Percentiles rank a stretch among this genome's conserved stretches.
Conservation (phyloP, 2,888 invertebrate species). For the Caenorhabditis parvicauda region DNA sequence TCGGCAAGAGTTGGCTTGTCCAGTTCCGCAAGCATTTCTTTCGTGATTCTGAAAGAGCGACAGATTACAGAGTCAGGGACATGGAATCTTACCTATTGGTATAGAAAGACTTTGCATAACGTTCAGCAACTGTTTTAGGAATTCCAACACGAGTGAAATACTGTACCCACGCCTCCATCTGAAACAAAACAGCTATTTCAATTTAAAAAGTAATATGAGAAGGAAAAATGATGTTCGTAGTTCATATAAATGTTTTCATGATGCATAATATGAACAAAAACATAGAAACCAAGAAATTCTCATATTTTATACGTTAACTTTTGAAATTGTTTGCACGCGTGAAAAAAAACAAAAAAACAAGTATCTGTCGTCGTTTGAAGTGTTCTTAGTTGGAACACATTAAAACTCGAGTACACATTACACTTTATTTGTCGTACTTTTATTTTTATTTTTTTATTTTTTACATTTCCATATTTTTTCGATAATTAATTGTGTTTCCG, state of each 20-base stretch:
- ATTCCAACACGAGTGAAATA: conserved; percentile 40
- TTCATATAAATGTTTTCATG: neutral
- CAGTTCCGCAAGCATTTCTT: conserved; percentile 42
- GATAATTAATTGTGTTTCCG: too few relatives aligned
- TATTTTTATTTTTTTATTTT: too few relatives aligned
- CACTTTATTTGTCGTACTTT: too few relatives aligned
- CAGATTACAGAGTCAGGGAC: neutral
- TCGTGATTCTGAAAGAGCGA: conserved; percentile 25
- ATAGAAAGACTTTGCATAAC: conserved; percentile 24
- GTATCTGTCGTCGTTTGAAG: too few relatives aligned
- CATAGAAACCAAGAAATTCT: too few relatives aligned
- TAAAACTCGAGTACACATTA: too few relatives aligned
- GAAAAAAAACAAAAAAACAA: too few relatives aligned
- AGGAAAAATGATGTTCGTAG: neutral
- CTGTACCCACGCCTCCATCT: conserved; percentile 27
- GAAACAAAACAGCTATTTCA: neutral
- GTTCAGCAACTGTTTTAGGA: conserved; percentile 27
- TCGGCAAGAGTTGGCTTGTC: conserved; percentile 42
- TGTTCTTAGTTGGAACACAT: too few relatives aligned
- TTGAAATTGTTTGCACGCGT: too few relatives aligned
- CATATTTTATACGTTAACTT: too few relatives aligned
- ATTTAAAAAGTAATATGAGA: neutral
- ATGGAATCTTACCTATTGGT: conserved; percentile 18
- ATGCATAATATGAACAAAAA: neutral
- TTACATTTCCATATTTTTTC: too few relatives aligned